Percentiles rank a stretch among this genome's conserved stretches.
These are phyloP conservation scores for Macrotus californicus DNA, from an alignment of 2,113 vertebrate genomes.

Conservation along the genomic window DNA sequence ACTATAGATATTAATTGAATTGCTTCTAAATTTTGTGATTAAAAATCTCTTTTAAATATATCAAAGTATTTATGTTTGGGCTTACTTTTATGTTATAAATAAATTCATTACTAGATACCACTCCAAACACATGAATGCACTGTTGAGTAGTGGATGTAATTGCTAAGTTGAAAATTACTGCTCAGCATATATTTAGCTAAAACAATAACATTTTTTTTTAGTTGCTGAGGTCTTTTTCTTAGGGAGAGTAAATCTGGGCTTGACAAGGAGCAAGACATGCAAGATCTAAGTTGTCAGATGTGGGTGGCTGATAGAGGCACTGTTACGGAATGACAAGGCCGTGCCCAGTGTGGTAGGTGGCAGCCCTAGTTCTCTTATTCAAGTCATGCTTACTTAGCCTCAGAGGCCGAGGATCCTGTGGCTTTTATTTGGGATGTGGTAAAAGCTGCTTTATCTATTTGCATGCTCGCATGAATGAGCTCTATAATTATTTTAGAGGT, in stretches of 20 bases:
- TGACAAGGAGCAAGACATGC: neutral
- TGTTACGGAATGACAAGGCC: rapidly evolving
- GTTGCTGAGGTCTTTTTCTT: neutral
- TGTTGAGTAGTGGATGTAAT: neutral
- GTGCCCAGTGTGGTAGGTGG: too few species aligned
- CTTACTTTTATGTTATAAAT: neutral
- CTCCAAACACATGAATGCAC: neutral
- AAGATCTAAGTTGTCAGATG: neutral
- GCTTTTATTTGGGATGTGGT: neutral
- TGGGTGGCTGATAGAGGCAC: neutral
- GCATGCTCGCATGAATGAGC: neutral
- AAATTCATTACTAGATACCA: neutral
- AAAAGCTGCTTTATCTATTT: neutral
- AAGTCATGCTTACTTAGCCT: neutral
- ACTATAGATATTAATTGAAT: neutral
- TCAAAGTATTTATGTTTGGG: neutral
- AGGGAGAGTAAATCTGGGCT: neutral
- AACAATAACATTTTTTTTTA: neutral
- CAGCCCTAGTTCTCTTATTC: neutral
- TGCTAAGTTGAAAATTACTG: neutral
- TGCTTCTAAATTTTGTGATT: neutral
- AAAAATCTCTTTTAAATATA: neutral
- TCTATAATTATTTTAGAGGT: neutral
- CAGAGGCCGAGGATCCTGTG: neutral
- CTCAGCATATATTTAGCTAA: neutral